Conservation (phyloP, 2,797 vertebrate species). For the Podarcis lilfordi region DNA sequence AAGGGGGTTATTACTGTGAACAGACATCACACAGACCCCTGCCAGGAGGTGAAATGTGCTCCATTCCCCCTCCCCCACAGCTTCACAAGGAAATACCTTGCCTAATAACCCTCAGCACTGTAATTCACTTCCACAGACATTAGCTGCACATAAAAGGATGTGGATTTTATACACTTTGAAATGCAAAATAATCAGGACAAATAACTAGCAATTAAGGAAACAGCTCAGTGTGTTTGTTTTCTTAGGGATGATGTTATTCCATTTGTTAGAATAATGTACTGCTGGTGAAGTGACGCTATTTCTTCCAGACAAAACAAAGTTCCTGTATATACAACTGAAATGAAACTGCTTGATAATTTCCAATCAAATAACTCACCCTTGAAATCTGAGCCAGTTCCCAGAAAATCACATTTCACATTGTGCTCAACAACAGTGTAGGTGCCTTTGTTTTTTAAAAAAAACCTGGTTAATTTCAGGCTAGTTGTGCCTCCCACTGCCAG, state of each 20-base stretch:
- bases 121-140: slow-evolving; percentile 24
- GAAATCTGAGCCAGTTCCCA: background rate
- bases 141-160: background rate
- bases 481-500: background rate
- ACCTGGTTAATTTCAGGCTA: background rate
- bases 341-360: slow-evolving; percentile 37
- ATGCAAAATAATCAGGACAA: slow-evolving; percentile 28
- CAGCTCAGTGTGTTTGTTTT: slow-evolving; percentile 12
- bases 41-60: background rate
- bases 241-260: background rate
- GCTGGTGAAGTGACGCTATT: slow-evolving; percentile 7
- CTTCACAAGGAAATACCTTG: background rate
- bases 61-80: accelerated
- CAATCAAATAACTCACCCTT: slow-evolving; percentile 34
- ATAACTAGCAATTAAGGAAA: slow-evolving; percentile 26
- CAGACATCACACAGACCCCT: background rate
- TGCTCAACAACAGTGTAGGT: slow-evolving; percentile 19
- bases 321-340: background rate
- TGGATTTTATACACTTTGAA: slow-evolving; percentile 15
- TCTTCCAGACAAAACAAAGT: slow-evolving; percentile 26
- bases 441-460: background rate
- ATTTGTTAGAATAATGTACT: background rate
- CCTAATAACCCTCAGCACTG: background rate
- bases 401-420: slow-evolving; percentile 32
- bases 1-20: slow-evolving; percentile 11